phyloP scores from a whole-genome alignment of 2,888 invertebrate genomes.

The Tupiocoris notatus region DNA sequence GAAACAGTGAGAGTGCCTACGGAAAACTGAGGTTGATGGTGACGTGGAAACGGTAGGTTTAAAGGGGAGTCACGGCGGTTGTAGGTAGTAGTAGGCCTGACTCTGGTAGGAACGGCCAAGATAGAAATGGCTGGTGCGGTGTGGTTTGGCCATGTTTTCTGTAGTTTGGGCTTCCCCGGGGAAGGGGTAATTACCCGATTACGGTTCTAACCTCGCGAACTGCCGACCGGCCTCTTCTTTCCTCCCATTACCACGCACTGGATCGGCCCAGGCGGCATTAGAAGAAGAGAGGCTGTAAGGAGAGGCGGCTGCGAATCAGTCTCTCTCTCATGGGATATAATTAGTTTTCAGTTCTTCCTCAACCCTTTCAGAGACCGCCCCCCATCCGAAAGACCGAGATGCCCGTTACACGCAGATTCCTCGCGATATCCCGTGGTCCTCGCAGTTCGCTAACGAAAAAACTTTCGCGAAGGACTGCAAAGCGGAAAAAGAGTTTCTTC shows the following conservation, averaged over 20 bases:
- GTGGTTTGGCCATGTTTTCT: conserved; percentile 6
- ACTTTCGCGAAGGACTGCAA: neutral
- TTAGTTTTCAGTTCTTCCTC: neutral
- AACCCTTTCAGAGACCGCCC: neutral
- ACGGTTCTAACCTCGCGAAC: neutral
- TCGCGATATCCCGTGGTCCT: neutral
- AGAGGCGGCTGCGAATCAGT: neutral
- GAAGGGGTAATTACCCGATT: conserved; percentile 32
- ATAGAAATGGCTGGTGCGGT: neutral
- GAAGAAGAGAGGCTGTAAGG: neutral
- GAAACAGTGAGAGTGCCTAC: neutral
- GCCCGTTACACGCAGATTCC: neutral
- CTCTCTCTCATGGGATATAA: neutral
- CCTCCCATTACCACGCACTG: neutral
- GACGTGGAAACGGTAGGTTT: neutral
- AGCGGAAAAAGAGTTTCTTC: neutral
- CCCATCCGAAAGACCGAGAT: neutral
- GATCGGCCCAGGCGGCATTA: too few relatives aligned
- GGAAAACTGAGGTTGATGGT: neutral
- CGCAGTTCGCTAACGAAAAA: neutral
- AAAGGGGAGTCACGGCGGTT: too few relatives aligned
- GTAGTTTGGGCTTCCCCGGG: conserved; percentile 8
- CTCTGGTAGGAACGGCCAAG: neutral
- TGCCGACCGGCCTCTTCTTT: neutral
- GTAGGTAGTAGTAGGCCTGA: neutral